A percentile compares a stretch with the other conserved stretches of the same genome.
These are phyloP conservation scores for Ips nitidus DNA, from an alignment of 1,140 invertebrate species.

Conservation along the genomic window DNA sequence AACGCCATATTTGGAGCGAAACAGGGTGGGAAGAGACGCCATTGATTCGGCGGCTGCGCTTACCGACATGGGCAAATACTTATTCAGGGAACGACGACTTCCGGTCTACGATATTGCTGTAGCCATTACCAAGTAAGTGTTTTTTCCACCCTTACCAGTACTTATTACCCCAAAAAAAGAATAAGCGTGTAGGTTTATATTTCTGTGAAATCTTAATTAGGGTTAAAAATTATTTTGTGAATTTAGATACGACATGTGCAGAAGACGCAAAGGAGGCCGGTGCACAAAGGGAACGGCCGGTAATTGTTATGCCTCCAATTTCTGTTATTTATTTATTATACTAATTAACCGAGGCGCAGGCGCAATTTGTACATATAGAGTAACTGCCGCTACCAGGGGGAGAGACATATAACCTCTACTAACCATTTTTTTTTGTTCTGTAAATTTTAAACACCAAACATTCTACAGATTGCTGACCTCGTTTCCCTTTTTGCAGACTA, in stretches of 20 bases:
- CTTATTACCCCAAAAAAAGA: no score
- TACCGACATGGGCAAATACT: conserved; percentile 96
- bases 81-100: conserved; percentile 88
- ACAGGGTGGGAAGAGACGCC: conserved; percentile 88
- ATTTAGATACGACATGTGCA: conserved; percentile 93
- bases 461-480: not conserved
- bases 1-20: conserved; percentile 90
- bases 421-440: conserved; percentile 6
- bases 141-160: not conserved
- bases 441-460: not conserved
- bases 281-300: conserved; percentile 95
- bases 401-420: conserved; percentile 2
- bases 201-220: no score
- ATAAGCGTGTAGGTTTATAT: no score
- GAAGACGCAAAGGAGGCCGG: conserved; percentile 88
- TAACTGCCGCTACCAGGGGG: not conserved
- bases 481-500: conserved; percentile 77
- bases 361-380: not conserved
- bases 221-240: conserved; percentile 5
- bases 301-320: conserved; percentile 55
- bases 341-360: conserved; percentile 3
- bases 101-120: conserved; percentile 95
- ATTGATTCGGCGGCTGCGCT: conserved; percentile 92
- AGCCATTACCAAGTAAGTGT: conserved; percentile 84
- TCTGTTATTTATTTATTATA: conserved; percentile 38